Base-by-base conservation (phyloP, 2,888 invertebrate genomes). In the Stenoptilia bipunctidactyla region DNA sequence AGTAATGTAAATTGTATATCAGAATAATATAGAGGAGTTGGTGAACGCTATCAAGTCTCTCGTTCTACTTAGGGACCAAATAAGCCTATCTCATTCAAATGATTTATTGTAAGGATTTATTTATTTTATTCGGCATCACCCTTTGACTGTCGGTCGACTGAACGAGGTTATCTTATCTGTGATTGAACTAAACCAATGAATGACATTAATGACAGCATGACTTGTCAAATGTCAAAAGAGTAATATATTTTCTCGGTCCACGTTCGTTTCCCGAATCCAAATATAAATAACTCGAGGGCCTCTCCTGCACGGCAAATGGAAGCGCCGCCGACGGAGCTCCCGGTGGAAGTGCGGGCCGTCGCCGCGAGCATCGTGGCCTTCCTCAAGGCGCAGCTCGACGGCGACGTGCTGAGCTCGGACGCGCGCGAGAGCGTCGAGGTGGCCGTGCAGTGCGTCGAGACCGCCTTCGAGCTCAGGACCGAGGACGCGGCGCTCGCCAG, bases 401-500 rank as follows among this genome's bases (percentile, higher is more conserved):
- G 84, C 34, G 58, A 82, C 51, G 38, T 77, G 54, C 57, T 87
- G 58, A 59, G 60, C 46, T 58, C 55, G 30, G 83, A 83, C 48
- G 70, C 75, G 9, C 74, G 88, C 43, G 95, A 95, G 70, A 93
- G 93, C 64, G 83, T 97, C 38, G 96, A 96, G 85, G 98, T 98
- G 42, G 96, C 96, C 30, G 90, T 94, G 50, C 97, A 98, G 76
- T 98, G 98, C 72, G 85, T 97, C 51, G 96, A 97, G 74, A 92
- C 93, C 37, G 94, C 96, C 5, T 98, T 94, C 68, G 91, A 90
- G 50, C 80, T 97, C 1, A 84, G 80, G 34, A 68, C 77, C 1
- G 74, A 77, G 5, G 85, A 86, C 42, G 61, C 64, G 2, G 53
- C 68, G n/a, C 59, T 57, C 34, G 70, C 64, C 1, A 50, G 73